Evolutionary conservation across 1,140 invertebrate genomes (phyloP).

Genomic region (Scylla paramamosain): DNA sequence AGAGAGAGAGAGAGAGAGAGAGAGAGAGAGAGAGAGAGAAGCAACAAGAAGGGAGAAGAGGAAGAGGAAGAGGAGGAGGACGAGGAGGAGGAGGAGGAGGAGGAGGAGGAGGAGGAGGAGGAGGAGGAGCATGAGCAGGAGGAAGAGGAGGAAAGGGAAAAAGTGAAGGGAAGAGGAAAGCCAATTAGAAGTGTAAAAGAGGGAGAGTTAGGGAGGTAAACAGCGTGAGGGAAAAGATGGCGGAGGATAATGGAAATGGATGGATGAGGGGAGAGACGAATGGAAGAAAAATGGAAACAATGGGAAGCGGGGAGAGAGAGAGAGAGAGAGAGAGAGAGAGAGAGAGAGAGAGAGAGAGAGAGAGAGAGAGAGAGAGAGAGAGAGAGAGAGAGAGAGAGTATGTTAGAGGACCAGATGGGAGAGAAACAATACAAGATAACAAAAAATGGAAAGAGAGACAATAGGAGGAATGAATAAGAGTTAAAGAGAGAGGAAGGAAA

Average conservation of each 20-base stretch:
- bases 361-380: background rate
- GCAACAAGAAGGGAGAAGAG: background rate
- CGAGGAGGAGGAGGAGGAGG: background rate
- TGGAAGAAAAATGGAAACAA: background rate
- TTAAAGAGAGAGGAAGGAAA: background rate
- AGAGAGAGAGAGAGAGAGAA: no score
- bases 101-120: background rate
- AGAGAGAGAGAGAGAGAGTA: background rate
- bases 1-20: no score
- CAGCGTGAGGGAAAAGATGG: background rate
- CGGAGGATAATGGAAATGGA: background rate
- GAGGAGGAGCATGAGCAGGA: background rate
- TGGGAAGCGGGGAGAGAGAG: background rate
- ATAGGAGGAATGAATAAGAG: background rate
- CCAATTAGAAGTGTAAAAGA: conserved; percentile 24
- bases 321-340: background rate
- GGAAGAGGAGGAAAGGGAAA: background rate
- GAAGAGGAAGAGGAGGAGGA: background rate
- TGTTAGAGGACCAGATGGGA: background rate
- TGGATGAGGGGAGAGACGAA: conserved; percentile 9
- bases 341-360: conserved; percentile 10
- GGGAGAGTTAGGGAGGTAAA: background rate
- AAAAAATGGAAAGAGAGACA: background rate
- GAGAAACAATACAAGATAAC: background rate
- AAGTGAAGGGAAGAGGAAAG: background rate